These are phyloP conservation scores for Dendroctonus ponderosae DNA, from an alignment of 1,140 invertebrate species.

Conservation along the genomic window DNA sequence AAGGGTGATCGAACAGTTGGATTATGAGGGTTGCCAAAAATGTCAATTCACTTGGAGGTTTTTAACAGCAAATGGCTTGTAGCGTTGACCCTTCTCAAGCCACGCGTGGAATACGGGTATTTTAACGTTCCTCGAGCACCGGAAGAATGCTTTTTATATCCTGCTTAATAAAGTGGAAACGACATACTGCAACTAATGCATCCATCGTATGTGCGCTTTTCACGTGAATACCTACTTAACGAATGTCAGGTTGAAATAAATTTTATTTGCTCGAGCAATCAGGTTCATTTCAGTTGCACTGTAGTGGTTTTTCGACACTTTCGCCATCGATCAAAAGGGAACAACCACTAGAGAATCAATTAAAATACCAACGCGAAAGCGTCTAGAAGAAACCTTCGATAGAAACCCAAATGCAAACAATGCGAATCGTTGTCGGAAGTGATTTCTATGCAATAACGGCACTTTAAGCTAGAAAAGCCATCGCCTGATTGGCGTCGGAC, in stretches of 20 bases:
- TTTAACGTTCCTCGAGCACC: conserved; percentile 23
- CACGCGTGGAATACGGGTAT: conserved; percentile 27
- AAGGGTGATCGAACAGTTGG: conserved; percentile 7
- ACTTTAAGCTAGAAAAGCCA: no score
- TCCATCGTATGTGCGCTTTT: conserved; percentile 3
- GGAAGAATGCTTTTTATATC: conserved; percentile 30
- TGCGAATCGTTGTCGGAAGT: no score
- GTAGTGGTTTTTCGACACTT: no score
- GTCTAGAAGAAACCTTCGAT: no score
- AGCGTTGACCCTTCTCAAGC: conserved; percentile 25
- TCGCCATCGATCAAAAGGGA: no score
- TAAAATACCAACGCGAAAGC: no score
- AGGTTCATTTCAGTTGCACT: no score
- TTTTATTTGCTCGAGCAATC: no score
- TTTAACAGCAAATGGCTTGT: conserved; percentile 16
- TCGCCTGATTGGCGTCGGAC: no score
- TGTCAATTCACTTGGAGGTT: conserved; percentile 16
- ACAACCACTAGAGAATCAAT: no score
- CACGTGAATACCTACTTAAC: conserved; percentile 10
- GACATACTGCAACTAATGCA: conserved; percentile 19
- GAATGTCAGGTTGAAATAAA: background rate
- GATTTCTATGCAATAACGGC: no score
- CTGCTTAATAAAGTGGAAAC: conserved; percentile 30
- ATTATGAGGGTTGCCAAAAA: conserved; percentile 27
- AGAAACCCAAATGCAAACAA: no score